phyloP scores from a whole-genome alignment of 2,888 invertebrate genomes.

The Aspidapion aeneum region DNA sequence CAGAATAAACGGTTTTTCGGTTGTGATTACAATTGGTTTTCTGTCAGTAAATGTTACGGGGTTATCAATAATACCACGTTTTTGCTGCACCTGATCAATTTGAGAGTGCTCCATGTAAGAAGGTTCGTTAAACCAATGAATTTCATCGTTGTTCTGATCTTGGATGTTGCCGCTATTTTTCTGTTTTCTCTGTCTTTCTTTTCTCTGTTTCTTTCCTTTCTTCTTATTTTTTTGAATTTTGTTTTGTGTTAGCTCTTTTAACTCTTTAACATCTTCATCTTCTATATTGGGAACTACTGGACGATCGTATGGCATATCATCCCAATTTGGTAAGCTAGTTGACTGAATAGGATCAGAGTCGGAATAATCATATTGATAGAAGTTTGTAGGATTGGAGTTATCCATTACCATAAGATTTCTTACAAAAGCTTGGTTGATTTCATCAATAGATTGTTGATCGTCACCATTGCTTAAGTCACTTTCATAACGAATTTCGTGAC shows the following conservation, averaged over 20 bases:
- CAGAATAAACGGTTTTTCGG: conserved; percentile 23
- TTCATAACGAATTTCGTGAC: conserved; percentile 66
- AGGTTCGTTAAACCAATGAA: conserved; percentile 31
- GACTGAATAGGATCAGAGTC: conserved; percentile 26
- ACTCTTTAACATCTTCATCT: conserved; percentile 63
- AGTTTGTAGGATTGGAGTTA: conserved; percentile 40
- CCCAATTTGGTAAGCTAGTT: conserved; percentile 26
- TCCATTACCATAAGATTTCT: conserved; percentile 65
- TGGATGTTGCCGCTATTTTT: conserved; percentile 16
- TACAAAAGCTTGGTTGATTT: conserved; percentile 60
- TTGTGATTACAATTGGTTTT: conserved; percentile 40
- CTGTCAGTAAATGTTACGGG: conserved; percentile 41
- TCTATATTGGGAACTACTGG: conserved; percentile 39
- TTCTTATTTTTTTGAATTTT: conserved; percentile 30
- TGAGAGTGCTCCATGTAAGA: conserved; percentile 28
- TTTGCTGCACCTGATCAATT: conserved; percentile 5
- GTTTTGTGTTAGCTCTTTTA: conserved; percentile 59
- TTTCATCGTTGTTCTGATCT: conserved; percentile 26
- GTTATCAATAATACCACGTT: conserved; percentile 21
- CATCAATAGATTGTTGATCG: conserved; percentile 43
- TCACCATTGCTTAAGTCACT: conserved; percentile 44
- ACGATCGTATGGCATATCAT: conserved; percentile 31
- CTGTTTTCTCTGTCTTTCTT: conserved; percentile 15
- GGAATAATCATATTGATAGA: conserved; percentile 30
- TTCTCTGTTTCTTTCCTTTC: neutral